Conservation (phyloP, 2,888 invertebrate species). For the Tanytarsus gracilentus region DNA sequence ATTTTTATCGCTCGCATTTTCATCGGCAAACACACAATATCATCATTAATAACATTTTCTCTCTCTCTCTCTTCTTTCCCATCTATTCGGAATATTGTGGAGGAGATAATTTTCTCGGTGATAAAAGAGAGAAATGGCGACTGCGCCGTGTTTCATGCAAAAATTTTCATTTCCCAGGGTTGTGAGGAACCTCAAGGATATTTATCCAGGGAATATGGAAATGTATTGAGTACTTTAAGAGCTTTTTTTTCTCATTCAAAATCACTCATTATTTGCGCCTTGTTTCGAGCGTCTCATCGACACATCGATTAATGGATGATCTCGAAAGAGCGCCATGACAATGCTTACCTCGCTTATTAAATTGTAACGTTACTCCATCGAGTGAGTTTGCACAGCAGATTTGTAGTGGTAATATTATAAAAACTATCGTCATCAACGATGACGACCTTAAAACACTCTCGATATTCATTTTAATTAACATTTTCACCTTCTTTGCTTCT, state of each 20-base stretch:
- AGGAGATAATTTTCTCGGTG: constrained; percentile 6
- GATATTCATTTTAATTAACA: background rate
- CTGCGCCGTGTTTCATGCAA: constrained; percentile 20
- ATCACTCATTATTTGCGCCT: no score
- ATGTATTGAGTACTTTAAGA: constrained; percentile 25
- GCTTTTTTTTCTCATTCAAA: constrained; percentile 3
- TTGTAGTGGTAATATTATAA: background rate
- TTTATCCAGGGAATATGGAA: constrained; percentile 27
- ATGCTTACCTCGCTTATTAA: constrained; percentile 24
- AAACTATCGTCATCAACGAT: background rate
- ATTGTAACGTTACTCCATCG: constrained; percentile 21
- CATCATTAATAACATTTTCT: background rate
- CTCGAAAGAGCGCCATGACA: no score
- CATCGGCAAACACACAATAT: background rate
- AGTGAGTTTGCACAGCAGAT: constrained; percentile 8
- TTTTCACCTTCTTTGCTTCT: background rate
- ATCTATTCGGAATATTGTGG: background rate
- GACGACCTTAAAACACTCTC: background rate
- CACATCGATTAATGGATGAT: no score
- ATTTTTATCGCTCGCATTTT: no score
- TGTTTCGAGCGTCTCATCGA: no score
- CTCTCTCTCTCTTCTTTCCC: background rate
- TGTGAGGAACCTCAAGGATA: constrained; percentile 29
- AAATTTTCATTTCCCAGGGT: constrained; percentile 27
- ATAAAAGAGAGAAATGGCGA: constrained; percentile 14